These are phyloP conservation scores for Apamea monoglypha DNA, from an alignment of 2,888 invertebrate genomes.

Conservation along the genomic window DNA sequence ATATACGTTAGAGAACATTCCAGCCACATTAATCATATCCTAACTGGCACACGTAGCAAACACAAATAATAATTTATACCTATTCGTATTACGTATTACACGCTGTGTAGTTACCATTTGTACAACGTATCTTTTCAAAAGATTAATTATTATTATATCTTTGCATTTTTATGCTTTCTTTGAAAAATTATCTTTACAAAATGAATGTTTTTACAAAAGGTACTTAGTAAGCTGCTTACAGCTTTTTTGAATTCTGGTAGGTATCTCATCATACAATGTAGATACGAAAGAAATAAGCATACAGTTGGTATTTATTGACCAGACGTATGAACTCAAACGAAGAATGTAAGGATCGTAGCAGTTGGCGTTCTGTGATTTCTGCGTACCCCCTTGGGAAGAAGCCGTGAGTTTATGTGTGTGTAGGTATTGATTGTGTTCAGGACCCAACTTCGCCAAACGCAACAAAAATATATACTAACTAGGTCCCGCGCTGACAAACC, in stretches of 20 bases:
- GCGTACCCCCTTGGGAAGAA: background rate
- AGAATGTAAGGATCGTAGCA: background rate
- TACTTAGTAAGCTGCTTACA: background rate
- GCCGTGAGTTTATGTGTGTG: background rate
- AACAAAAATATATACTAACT: background rate
- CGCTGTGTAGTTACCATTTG: conserved; percentile 51
- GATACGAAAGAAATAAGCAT: background rate
- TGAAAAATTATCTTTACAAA: background rate
- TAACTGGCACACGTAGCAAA: conserved; percentile 67
- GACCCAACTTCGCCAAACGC: background rate
- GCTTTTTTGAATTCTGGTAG: background rate
- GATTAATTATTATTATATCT: conserved; percentile 39
- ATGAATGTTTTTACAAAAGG: background rate
- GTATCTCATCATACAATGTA: background rate
- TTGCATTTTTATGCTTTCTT: conserved; percentile 18
- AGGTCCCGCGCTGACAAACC: background rate
- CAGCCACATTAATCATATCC: conserved; percentile 69
- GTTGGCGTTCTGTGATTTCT: background rate
- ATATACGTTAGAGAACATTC: conserved; percentile 41
- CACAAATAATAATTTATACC: conserved; percentile 69
- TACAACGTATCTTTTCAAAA: conserved; percentile 32
- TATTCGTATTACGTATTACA: conserved; percentile 64
- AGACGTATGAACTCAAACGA: background rate
- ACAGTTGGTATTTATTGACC: background rate
- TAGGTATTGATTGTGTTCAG: background rate